These are phyloP conservation scores for Nestor notabilis DNA, from an alignment of 2,113 vertebrate species.

Conservation along the genomic window DNA sequence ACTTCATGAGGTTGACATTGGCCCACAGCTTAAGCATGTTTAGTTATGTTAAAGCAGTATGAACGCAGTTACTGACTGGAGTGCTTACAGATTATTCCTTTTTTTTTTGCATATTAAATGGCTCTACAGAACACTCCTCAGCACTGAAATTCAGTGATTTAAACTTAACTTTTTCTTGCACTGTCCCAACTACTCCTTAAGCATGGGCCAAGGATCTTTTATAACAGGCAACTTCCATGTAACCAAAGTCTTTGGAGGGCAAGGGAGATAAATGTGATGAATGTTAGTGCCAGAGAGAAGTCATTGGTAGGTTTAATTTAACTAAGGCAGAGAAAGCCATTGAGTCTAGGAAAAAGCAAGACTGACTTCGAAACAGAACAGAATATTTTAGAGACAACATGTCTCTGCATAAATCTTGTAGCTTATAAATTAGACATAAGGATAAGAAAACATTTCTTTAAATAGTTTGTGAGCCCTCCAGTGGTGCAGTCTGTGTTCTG, in stretches of 20 bases:
- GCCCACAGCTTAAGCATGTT: neutral
- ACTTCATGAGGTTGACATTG: neutral
- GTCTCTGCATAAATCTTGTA: neutral
- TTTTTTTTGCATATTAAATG: neutral
- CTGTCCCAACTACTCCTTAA: neutral
- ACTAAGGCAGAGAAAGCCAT: neutral
- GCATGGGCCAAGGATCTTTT: neutral
- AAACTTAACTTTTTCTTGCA: neutral
- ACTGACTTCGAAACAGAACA: neutral
- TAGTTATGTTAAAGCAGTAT: neutral
- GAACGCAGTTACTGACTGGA: neutral
- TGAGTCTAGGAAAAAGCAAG: neutral
- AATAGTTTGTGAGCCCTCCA: conserved; percentile 51
- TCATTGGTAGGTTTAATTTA: neutral
- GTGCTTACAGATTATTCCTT: neutral
- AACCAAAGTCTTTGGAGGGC: neutral
- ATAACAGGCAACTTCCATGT: neutral
- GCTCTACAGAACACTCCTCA: neutral
- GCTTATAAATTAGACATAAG: conserved; percentile 11
- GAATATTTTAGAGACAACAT: neutral
- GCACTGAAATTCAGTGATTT: neutral
- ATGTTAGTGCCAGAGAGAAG: neutral
- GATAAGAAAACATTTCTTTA: conserved; percentile 47
- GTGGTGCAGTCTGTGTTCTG: conserved; percentile 12
- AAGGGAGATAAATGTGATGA: neutral